Percentiles rank a stretch among this genome's conserved stretches.
These are phyloP conservation scores for Leptopilina clavipes DNA, from an alignment of 1,140 invertebrate species.

Conservation along the genomic window DNA sequence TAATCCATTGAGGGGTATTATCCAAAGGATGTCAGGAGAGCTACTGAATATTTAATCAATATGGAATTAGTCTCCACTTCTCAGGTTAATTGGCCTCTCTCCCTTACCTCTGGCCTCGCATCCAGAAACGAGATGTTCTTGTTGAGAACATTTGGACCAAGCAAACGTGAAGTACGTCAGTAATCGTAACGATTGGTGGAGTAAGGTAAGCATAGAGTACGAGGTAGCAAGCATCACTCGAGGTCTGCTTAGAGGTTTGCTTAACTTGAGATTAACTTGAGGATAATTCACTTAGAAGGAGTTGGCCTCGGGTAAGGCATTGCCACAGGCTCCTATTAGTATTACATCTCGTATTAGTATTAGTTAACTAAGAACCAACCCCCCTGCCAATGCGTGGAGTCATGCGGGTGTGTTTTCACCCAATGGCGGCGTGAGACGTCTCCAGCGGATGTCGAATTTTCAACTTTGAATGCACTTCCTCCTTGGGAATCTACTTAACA, in stretches of 20 bases:
- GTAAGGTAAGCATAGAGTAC: slow-evolving; percentile 11
- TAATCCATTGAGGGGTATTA: neutral
- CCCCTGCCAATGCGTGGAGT: slow-evolving; percentile 52
- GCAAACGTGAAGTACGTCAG: slow-evolving; percentile 31
- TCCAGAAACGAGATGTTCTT: slow-evolving; percentile 27
- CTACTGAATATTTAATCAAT: slow-evolving; percentile 30
- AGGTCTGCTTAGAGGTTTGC: slow-evolving; percentile 66
- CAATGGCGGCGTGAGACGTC: neutral
- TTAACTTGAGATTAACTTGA: slow-evolving; percentile 72
- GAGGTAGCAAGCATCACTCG: slow-evolving; percentile 28
- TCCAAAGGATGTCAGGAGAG: slow-evolving; percentile 33
- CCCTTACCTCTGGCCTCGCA: neutral
- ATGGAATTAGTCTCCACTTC: slow-evolving; percentile 31
- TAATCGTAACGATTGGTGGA: slow-evolving; percentile 31
- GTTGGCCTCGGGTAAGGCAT: slow-evolving; percentile 63
- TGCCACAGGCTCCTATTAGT: slow-evolving; percentile 70
- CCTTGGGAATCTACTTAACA: neutral
- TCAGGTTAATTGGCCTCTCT: slow-evolving; percentile 17
- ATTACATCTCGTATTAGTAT: slow-evolving; percentile 69
- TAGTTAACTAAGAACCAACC: slow-evolving; percentile 58
- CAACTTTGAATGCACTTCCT: slow-evolving; percentile 21
- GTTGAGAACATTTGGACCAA: slow-evolving; percentile 33
- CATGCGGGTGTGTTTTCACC: neutral
- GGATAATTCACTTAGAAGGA: slow-evolving; percentile 72
- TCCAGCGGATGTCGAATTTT: slow-evolving; percentile 20